Percentiles rank a stretch among this genome's conserved stretches.
These are phyloP conservation scores for Vireo altiloquus DNA, from an alignment of 2,113 vertebrate species.

Conservation along the genomic window DNA sequence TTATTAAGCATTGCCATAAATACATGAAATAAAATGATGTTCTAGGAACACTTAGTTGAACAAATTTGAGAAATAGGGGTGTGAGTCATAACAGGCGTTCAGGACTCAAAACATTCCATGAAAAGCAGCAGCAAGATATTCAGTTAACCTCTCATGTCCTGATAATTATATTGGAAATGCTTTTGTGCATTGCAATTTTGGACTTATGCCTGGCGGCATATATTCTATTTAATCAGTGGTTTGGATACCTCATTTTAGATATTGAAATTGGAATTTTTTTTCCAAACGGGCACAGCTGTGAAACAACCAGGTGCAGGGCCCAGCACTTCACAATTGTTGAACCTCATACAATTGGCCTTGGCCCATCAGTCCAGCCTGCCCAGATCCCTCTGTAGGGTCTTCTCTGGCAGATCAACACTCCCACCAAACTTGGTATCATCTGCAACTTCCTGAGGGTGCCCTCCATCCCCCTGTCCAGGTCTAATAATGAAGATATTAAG, in stretches of 20 bases:
- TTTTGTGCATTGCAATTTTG: background rate
- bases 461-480: background rate
- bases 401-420: background rate
- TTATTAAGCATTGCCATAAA: background rate
- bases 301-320: background rate
- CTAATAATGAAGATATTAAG: background rate
- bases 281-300: background rate
- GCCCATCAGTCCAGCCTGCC: background rate
- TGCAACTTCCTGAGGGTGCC: background rate
- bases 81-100: constrained; percentile 20
- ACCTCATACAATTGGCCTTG: background rate
- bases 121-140: background rate
- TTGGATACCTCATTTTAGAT: background rate
- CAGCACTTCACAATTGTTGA: background rate
- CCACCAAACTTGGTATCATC: background rate
- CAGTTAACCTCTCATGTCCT: constrained; percentile 14
- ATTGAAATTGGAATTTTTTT: background rate
- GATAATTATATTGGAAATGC: background rate
- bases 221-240: background rate
- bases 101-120: background rate
- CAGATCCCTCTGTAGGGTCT: background rate
- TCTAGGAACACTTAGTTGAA: background rate
- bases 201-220: background rate
- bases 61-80: background rate
- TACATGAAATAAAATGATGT: background rate